Evolutionary conservation across 1,140 invertebrate species (phyloP), one percentile per base, ranked within the genome.

Genomic region (Drosophila rhopaloa): DNA sequence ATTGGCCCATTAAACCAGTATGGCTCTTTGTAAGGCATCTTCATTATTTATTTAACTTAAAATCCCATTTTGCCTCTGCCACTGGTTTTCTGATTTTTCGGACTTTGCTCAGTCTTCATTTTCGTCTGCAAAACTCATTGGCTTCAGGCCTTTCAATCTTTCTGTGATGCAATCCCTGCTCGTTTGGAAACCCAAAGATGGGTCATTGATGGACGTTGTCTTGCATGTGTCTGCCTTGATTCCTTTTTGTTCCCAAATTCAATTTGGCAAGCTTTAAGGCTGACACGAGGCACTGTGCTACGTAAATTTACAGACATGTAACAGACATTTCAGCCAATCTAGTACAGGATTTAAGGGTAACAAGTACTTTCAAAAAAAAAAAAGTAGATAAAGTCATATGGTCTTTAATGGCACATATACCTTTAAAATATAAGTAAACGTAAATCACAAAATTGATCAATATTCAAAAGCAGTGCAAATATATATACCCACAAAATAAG

Each of bases 131-230:
- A 68, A 38, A 50, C n/a, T 54, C 51, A 48, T 19, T 50, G 56
- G 37, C 68, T 50, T 50, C 13, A 4, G 53, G 66, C 43, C 11
- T n/a, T 27, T 44, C 47, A 48, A 43, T 40, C 35, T 57, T 48
- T 70, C 10, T 19, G 11, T 24, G 10, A n/a, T 27, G 70, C 62
- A 70, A 70, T 71, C 50, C 40, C 10, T 35, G 43, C 53, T 41
- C 27, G 51, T 58, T 56, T 37, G 10, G 10, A 8, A 9, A 6
- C 29, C 65, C 19, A 57, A 55, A 71, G 43, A 44, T 71, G 51
- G 37, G 37, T 41, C 67, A 58, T 58, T 71, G 66, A 71, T 72
- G 68, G 68, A 70, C 67, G 57, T 70, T 71, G 67, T 71, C 43
- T 41, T 50, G 44, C 68, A 40, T 70, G 67, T 68, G 50, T 57